Evolutionary conservation across 2,888 invertebrate species (phyloP).

Genomic region (Stenichneumon culpator): DNA sequence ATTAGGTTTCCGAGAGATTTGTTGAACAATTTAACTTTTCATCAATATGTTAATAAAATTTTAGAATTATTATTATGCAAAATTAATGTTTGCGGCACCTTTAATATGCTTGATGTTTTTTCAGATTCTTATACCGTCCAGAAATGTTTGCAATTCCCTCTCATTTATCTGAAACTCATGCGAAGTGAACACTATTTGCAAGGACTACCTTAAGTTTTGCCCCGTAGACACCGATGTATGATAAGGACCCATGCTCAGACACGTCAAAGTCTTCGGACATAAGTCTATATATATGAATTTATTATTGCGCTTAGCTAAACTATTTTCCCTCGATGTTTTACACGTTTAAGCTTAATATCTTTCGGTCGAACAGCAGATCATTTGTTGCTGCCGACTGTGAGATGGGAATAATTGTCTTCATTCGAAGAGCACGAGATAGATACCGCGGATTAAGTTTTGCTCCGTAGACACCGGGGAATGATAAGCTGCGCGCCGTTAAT

Average conservation of each 20-base stretch:
- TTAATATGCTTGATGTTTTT: too few relatives aligned
- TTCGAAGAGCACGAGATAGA: not conserved
- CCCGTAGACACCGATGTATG: not conserved
- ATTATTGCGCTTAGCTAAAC: not conserved
- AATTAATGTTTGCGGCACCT: too few relatives aligned
- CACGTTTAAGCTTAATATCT: not conserved
- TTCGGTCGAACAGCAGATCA: not conserved
- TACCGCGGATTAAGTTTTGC: not conserved
- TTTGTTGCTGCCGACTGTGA: not conserved
- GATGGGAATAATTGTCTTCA: not conserved
- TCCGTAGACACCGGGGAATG: conserved; percentile 4
- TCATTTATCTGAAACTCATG: too few relatives aligned
- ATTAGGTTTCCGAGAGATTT: too few relatives aligned
- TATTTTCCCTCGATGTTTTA: not conserved
- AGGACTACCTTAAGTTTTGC: too few relatives aligned
- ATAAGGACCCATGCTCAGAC: not conserved
- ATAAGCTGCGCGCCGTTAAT: conserved; percentile 9
- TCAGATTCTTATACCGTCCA: too few relatives aligned
- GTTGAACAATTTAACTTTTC: too few relatives aligned
- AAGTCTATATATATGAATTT: not conserved
- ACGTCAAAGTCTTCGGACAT: too few relatives aligned
- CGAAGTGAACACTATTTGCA: too few relatives aligned
- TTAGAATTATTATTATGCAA: too few relatives aligned
- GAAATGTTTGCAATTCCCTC: too few relatives aligned
- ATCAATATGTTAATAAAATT: too few relatives aligned